Evolutionary conservation across 2,888 invertebrate species (phyloP).

Genomic region (Spatulosminthurus flaviceps): DNA sequence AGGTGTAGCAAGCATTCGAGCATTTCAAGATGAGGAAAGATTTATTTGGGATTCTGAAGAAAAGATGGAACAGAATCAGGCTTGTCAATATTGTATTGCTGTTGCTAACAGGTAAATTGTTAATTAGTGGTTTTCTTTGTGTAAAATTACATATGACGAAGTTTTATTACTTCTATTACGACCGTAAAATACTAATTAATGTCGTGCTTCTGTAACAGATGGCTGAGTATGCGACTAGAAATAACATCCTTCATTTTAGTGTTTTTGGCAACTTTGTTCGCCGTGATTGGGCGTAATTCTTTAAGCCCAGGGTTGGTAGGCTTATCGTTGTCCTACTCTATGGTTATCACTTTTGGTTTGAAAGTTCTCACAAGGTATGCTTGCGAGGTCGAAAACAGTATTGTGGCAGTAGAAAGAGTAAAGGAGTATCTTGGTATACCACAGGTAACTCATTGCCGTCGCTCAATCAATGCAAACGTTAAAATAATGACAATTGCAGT

Average conservation of each 20-base stretch:
- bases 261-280: constrained; percentile 39
- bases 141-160: neutral
- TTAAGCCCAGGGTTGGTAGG: constrained; percentile 78
- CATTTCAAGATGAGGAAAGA: constrained; percentile 60
- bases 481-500: too few species aligned
- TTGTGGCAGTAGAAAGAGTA: constrained; percentile 70
- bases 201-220: constrained; percentile 8
- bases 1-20: constrained; percentile 67
- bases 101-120: constrained; percentile 53
- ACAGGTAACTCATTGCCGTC: constrained; percentile 69
- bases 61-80: constrained; percentile 68
- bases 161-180: too few species aligned
- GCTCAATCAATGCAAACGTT: too few species aligned
- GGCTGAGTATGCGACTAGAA: constrained; percentile 28
- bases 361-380: constrained; percentile 74
- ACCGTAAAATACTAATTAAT: too few species aligned
- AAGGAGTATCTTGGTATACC: constrained; percentile 80
- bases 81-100: constrained; percentile 62
- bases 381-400: constrained; percentile 70
- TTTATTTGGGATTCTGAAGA: constrained; percentile 69
- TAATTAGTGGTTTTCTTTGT: too few species aligned
- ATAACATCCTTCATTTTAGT: constrained; percentile 60
- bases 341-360: constrained; percentile 67
- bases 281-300: neutral
- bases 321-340: constrained; percentile 86